Evolutionary conservation across 2,797 vertebrate genomes (phyloP), one percentile per base, ranked within the genome.

Genomic region (Myoxocephalus aenaeus): DNA sequence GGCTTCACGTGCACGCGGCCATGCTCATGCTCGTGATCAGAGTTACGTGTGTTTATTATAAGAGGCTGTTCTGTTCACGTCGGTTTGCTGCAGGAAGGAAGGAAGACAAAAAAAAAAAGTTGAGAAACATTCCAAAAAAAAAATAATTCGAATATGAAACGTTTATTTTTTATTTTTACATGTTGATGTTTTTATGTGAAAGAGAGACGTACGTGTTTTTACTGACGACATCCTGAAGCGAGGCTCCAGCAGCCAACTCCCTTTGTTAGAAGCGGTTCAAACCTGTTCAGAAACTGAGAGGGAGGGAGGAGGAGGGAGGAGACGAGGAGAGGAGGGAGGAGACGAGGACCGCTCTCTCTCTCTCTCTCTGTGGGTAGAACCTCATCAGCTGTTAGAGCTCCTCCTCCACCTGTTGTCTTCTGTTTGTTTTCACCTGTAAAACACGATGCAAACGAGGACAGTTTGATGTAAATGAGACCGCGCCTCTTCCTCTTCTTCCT

Each of bases 211-310:
- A 51, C 46, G 10, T 53, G 22, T 25, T 54, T 7, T 75, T 5
- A 77, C 29, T 72, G 80, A 77, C 78, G 80, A 82, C 95, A 93
- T 95, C 92, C 86, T 93, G 86, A 96, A 97, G 95, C 95, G 36
- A 36, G 51, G 54, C 69, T 20, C 74, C 73, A 61, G 69, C 77
- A 86, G 92, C 67, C 88, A 86, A 92, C 93, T 93, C 96, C 96
- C 97, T 98, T 98, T 98, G 97, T 98, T 97, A 94, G 96, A 99
- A 97, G 98, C 97, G 97, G 98, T 99, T 99, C 96, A 97, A 99
- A 98, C 98, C 97, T 98, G 97, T 98, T 99, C 97, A 94, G 96
- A 97, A 96, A 95, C 95, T 95, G 82, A 77, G 66, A 80, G 54
- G 7, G 90, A 46, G 34, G 88, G 54, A 22, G 53, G 6, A 22